Conservation (phyloP, 2,797 vertebrate genomes). For the Spondyliosoma cantharus region DNA sequence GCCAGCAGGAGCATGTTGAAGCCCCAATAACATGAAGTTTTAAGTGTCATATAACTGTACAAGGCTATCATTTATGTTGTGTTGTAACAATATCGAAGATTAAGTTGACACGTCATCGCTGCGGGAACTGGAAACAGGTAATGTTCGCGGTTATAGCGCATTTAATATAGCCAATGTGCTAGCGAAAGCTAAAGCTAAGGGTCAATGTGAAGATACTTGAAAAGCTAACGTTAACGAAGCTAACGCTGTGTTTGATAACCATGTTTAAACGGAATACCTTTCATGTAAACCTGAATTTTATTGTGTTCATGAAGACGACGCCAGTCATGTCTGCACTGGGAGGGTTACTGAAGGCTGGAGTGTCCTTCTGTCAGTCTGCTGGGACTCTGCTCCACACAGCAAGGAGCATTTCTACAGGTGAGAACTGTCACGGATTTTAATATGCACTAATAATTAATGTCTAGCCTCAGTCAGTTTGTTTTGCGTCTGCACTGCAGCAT, state of each 20-base stretch:
- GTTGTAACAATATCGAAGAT: neutral
- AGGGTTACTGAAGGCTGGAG: conserved; percentile 69
- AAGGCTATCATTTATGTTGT: neutral
- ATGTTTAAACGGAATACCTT: rapidly evolving
- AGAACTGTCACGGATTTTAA: neutral
- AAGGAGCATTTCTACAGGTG: conserved; percentile 77
- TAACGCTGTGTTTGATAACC: neutral
- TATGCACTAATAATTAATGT: no score
- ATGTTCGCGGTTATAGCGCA: neutral
- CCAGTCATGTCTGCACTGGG: conserved; percentile 75
- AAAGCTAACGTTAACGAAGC: conserved; percentile 1
- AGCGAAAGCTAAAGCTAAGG: conserved; percentile 59
- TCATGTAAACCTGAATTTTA: neutral
- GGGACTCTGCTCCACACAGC: conserved; percentile 62
- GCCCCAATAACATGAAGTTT: conserved; percentile 27
- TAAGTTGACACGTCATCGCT: neutral
- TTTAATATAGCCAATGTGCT: neutral
- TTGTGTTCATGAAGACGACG: conserved; percentile 14
- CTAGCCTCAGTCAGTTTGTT: no score
- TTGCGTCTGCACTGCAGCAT: neutral
- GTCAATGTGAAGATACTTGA: conserved; percentile 32
- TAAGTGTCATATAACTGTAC: neutral
- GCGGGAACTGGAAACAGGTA: conserved; percentile 43
- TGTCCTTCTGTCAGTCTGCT: conserved; percentile 72
- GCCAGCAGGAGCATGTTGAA: conserved; percentile 22